Evolutionary conservation across 2,888 invertebrate species (phyloP).

Genomic region (Xestoiulus laeticollis): DNA sequence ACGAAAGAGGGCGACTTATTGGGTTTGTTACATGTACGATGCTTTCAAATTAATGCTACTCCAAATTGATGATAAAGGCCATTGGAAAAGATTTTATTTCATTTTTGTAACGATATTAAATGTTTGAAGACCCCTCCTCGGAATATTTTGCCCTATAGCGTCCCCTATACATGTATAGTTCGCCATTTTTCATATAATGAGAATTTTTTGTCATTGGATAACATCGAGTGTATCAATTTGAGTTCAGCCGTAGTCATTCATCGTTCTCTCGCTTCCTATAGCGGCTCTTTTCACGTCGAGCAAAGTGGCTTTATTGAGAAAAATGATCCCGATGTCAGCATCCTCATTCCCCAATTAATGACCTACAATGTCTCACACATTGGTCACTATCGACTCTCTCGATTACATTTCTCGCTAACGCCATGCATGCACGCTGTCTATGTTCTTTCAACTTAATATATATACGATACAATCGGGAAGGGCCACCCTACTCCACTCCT

Average conservation of each 20-base stretch:
- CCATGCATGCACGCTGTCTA: not conserved
- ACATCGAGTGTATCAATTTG: conserved; percentile 41
- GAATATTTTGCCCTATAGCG: not conserved
- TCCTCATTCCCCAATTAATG: conserved; percentile 52
- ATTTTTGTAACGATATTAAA: conserved; percentile 26
- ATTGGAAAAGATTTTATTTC: not conserved
- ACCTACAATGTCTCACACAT: conserved; percentile 27
- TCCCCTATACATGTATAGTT: not conserved
- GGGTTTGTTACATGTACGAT: not conserved
- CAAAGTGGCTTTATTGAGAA: conserved; percentile 51
- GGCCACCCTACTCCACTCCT: not conserved
- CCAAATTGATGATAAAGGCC: not conserved
- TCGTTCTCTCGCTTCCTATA: conserved; percentile 10
- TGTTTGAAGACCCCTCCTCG: too few species aligned
- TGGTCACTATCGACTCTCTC: conserved; percentile 48
- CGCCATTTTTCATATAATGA: not conserved
- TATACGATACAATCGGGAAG: not conserved
- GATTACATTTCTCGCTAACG: conserved; percentile 5
- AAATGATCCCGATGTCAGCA: conserved; percentile 49
- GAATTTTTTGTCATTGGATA: not conserved
- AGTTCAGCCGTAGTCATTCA: conserved; percentile 20
- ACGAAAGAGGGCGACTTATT: not conserved
- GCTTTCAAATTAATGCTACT: not conserved
- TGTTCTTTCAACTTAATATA: not conserved
- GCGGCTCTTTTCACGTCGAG: not conserved